These are phyloP conservation scores for Aleiodes alternator DNA, from an alignment of 2,888 invertebrate species.

Conservation along the genomic window DNA sequence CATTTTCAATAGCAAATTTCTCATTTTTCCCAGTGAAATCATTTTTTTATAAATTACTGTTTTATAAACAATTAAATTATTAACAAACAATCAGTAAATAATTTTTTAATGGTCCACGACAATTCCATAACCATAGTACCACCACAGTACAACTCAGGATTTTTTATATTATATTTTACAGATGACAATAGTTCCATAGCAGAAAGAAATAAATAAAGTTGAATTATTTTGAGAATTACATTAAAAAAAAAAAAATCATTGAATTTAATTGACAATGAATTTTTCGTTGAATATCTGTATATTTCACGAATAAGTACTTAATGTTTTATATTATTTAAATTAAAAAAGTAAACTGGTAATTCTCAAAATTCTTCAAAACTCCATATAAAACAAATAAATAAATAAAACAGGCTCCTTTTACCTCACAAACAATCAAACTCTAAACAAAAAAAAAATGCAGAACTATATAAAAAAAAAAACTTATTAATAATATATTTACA, in stretches of 20 bases:
- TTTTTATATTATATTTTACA: constrained; percentile 76
- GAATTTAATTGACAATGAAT: constrained; percentile 4
- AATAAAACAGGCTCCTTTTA: constrained; percentile 71
- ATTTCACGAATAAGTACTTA: constrained; percentile 7
- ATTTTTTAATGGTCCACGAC: constrained; percentile 57
- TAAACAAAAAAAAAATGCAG: constrained; percentile 55
- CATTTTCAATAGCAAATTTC: no score
- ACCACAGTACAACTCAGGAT: constrained; percentile 75
- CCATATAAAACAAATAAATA: constrained; percentile 27
- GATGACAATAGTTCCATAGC: constrained; percentile 75
- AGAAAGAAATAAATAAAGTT: constrained; percentile 13
- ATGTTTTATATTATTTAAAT: constrained; percentile 5
- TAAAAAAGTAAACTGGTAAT: not conserved
- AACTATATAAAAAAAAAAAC: constrained; percentile 72
- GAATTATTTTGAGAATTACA: constrained; percentile 38
- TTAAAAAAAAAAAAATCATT: not conserved
- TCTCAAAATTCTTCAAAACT: constrained; percentile 22
- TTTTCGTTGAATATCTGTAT: not conserved
- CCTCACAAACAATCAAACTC: constrained; percentile 75
- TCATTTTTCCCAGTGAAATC: no score
- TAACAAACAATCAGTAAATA: constrained; percentile 57
- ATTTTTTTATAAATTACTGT: no score
- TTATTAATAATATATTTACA: constrained; percentile 74
- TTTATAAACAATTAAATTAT: not conserved
- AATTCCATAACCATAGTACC: constrained; percentile 76